phyloP scores from a whole-genome alignment of 2,113 vertebrate species.

The Azemiops feae region DNA sequence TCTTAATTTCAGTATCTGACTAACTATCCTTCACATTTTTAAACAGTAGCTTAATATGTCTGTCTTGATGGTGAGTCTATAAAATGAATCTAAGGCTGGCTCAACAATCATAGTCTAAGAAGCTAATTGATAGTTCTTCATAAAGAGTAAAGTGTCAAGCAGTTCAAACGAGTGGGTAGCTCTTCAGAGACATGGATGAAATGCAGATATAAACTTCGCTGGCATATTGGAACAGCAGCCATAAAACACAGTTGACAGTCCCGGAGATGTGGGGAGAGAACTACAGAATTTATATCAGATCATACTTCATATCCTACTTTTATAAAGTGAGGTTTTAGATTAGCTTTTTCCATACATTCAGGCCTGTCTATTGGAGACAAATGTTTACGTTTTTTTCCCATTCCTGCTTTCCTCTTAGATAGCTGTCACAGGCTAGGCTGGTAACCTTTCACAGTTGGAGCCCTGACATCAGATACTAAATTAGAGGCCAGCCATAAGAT shows the following conservation, averaged over 20 bases:
- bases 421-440: neutral
- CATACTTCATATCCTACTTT: neutral
- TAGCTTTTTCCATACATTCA: neutral
- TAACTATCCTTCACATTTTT: neutral
- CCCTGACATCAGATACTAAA: neutral
- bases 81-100: neutral
- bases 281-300: neutral
- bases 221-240: neutral
- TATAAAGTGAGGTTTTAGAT: neutral
- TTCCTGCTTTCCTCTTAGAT: neutral
- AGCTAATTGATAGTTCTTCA: neutral
- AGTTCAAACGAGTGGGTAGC: neutral
- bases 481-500: neutral
- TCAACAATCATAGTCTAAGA: neutral
- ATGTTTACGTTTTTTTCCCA: neutral
- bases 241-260: neutral
- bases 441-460: neutral
- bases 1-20: neutral
- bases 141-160: neutral
- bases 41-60: neutral
- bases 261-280: neutral
- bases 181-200: neutral
- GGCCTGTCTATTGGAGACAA: neutral
- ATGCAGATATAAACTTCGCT: neutral
- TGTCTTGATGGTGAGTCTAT: neutral